Percentiles rank a stretch among this genome's conserved stretches.
phyloP scores from a whole-genome alignment of 1,140 invertebrate species.

The Ooceraea biroi region DNA sequence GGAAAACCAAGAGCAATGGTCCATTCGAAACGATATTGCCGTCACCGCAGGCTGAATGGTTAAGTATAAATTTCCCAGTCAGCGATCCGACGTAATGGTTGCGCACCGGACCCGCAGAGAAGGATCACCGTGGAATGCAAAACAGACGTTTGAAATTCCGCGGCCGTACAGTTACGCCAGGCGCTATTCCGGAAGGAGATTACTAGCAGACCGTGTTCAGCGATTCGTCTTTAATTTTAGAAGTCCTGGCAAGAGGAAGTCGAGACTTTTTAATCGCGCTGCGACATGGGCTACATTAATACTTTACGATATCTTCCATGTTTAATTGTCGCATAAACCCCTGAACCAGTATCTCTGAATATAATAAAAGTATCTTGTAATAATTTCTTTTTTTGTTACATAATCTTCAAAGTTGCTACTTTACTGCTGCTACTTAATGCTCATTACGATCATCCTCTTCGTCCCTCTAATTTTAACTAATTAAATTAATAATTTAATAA shows the following conservation, averaged over 20 bases:
- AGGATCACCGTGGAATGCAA: slow-evolving; percentile 78
- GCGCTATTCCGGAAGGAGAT: slow-evolving; percentile 47
- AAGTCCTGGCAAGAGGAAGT: neutral
- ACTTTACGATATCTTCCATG: neutral
- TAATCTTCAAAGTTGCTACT: too few relatives aligned
- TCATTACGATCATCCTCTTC: neutral
- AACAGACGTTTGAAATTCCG: slow-evolving; percentile 82
- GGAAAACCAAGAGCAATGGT: slow-evolving; percentile 74
- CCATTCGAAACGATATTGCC: slow-evolving; percentile 77
- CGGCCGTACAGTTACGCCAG: slow-evolving; percentile 60
- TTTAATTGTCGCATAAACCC: neutral
- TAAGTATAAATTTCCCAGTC: slow-evolving; percentile 80
- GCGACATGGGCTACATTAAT: neutral
- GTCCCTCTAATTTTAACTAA: neutral
- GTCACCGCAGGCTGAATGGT: slow-evolving; percentile 72
- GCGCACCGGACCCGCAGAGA: slow-evolving; percentile 58
- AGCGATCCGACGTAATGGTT: slow-evolving; percentile 73
- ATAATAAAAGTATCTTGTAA: neutral
- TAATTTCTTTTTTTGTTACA: neutral
- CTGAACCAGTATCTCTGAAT: neutral
- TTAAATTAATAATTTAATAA: neutral
- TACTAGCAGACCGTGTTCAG: slow-evolving; percentile 46
- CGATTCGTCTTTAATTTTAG: slow-evolving; percentile 34
- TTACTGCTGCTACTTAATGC: too few relatives aligned
- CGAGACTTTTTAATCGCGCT: slow-evolving; percentile 16